Percentiles rank a stretch among this genome's conserved stretches.
phyloP scores from a whole-genome alignment of 2,888 invertebrate species.

The Piscicola geometra region DNA sequence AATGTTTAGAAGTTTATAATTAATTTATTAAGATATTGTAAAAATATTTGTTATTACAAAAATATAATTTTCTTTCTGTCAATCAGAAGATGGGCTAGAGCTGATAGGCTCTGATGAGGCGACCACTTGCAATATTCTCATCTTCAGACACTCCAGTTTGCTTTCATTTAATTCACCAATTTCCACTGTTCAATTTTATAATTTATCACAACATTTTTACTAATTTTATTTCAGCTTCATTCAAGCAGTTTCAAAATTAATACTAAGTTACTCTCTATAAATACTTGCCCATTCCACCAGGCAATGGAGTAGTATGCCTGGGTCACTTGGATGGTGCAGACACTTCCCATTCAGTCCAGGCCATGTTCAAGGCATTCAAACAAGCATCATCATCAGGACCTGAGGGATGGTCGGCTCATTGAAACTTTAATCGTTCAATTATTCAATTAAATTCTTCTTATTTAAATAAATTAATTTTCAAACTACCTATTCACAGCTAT shows the following conservation, averaged over 20 bases:
- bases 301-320: slow-evolving; percentile 74
- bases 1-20: no score
- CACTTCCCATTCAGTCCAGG: slow-evolving; percentile 74
- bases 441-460: background rate
- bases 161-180: background rate
- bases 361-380: slow-evolving; percentile 79
- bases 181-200: no score
- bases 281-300: slow-evolving; percentile 60
- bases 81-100: slow-evolving; percentile 24
- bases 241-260: no score
- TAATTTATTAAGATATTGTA: background rate
- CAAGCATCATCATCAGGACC: slow-evolving; percentile 64
- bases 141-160: slow-evolving; percentile 34
- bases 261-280: no score
- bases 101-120: slow-evolving; percentile 37
- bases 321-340: slow-evolving; percentile 66
- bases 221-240: no score
- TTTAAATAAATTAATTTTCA: background rate
- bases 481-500: slow-evolving; percentile 60
- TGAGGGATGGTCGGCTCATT: slow-evolving; percentile 30
- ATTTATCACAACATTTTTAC: no score
- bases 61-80: background rate
- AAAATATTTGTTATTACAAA: background rate
- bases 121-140: slow-evolving; percentile 36
- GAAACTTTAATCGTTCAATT: background rate